Percentiles rank a stretch among this genome's conserved stretches.
Evolutionary conservation across 2,888 invertebrate species (phyloP).

Genomic region (Eupeodes luniger): DNA sequence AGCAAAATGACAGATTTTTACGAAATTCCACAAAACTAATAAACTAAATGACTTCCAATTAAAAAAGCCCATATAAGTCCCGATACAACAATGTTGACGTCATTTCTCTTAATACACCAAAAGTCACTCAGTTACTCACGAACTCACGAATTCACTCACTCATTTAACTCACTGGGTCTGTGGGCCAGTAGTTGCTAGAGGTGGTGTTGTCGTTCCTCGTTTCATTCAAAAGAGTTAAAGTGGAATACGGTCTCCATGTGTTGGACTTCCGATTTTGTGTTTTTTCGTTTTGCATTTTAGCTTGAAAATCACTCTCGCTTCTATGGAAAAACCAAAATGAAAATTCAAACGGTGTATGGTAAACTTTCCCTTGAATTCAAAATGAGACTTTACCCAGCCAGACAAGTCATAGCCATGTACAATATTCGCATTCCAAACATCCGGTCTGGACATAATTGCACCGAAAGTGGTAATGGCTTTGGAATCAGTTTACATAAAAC

Average conservation of each 20-base stretch:
- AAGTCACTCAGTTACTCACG: background rate
- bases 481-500: background rate
- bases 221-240: background rate
- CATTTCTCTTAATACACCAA: conserved; percentile 1
- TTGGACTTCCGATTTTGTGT: background rate
- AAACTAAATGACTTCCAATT: conserved; percentile 8
- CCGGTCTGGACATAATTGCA: conserved; percentile 36
- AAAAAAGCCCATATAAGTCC: background rate
- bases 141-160: background rate
- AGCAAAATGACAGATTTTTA: conserved; percentile 3
- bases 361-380: conserved; percentile 17
- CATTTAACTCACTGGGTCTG: conserved; percentile 5
- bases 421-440: conserved; percentile 2
- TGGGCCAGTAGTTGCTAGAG: background rate
- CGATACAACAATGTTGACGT: conserved; percentile 6
- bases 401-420: background rate
- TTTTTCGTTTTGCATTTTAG: background rate
- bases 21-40: conserved; percentile 25
- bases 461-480: conserved; percentile 31
- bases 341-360: background rate
- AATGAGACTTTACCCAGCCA: background rate
- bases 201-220: background rate
- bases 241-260: background rate
- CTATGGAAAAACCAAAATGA: conserved; percentile 9
- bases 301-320: conserved; percentile 5